A percentile compares a stretch with the other conserved stretches of the same genome.
Evolutionary conservation across 2,113 vertebrate genomes (phyloP).

Genomic region (Macquaria australasica): DNA sequence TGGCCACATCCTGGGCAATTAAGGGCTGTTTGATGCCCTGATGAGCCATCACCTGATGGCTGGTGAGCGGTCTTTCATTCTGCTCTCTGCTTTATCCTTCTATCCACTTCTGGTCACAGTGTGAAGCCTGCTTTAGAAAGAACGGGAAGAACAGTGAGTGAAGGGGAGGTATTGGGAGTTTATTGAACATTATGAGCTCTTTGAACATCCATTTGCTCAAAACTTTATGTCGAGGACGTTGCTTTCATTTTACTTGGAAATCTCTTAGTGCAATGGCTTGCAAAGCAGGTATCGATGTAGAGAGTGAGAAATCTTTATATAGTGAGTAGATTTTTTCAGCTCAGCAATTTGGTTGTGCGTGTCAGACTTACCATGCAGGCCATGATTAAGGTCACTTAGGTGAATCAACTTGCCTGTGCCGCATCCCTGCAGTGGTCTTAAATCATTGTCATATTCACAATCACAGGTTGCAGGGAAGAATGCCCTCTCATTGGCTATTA

Average conservation of each 20-base stretch:
- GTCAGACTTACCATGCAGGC: slow-evolving; percentile 21
- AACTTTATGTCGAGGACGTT: slow-evolving; percentile 2
- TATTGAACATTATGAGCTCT: slow-evolving; percentile 47
- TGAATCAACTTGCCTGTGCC: slow-evolving; percentile 4
- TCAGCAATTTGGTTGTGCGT: slow-evolving; percentile 26
- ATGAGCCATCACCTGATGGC: slow-evolving; percentile 67
- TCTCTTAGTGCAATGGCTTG: slow-evolving; percentile 12
- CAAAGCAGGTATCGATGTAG: slow-evolving; percentile 31
- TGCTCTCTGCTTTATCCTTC: slow-evolving; percentile 53
- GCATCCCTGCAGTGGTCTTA: slow-evolving; percentile 48
- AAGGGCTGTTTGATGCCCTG: slow-evolving; percentile 71
- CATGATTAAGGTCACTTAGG: slow-evolving; percentile 36
- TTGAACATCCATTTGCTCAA: slow-evolving; percentile 59
- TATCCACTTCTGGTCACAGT: slow-evolving; percentile 54
- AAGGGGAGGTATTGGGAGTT: slow-evolving; percentile 17
- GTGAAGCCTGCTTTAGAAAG: slow-evolving; percentile 33
- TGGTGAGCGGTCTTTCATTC: slow-evolving; percentile 56
- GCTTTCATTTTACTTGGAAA: slow-evolving; percentile 31
- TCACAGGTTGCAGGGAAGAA: slow-evolving; percentile 21
- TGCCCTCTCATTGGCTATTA: neutral
- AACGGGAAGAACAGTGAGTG: slow-evolving; percentile 2
- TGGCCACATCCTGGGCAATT: slow-evolving; percentile 75
- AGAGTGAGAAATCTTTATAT: slow-evolving; percentile 35
- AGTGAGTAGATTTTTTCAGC: slow-evolving; percentile 26
- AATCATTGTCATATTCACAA: slow-evolving; percentile 53